Evolutionary conservation across 2,888 invertebrate genomes (phyloP).

Genomic region (Anticlea derivata): DNA sequence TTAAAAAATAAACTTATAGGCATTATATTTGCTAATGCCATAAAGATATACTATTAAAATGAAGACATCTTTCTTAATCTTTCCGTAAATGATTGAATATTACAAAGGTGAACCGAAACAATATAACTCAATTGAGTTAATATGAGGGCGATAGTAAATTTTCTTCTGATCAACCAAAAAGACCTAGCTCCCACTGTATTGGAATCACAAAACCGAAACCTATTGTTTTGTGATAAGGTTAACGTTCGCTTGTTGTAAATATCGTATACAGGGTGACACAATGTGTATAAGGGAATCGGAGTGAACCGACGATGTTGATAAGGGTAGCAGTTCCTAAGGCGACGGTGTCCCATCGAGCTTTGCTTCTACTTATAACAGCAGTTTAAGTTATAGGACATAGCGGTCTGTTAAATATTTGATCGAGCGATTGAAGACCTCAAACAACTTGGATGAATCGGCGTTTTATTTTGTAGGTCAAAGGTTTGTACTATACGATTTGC

Average conservation of each 20-base stretch:
- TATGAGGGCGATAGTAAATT: conserved; percentile 67
- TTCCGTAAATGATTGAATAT: conserved; percentile 65
- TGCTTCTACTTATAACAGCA: conserved; percentile 55
- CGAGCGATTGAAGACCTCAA: no score
- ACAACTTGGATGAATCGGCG: no score
- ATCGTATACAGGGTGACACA: conserved; percentile 52
- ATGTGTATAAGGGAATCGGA: conserved; percentile 66
- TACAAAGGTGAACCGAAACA: conserved; percentile 62
- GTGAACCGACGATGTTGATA: conserved; percentile 72
- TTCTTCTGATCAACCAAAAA: conserved; percentile 41
- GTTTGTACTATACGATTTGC: no score
- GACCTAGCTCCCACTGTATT: conserved; percentile 21
- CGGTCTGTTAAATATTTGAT: conserved; percentile 13
- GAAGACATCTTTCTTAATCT: no score
- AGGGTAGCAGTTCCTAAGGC: conserved; percentile 75
- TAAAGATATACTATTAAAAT: no score
- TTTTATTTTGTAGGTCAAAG: no score
- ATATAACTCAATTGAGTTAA: conserved; percentile 68
- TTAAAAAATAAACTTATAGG: no score
- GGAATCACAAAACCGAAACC: conserved; percentile 29
- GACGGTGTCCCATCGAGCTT: conserved; percentile 66
- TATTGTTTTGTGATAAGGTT: conserved; percentile 29
- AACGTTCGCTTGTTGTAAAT: conserved; percentile 35
- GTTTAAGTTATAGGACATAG: conserved; percentile 43
- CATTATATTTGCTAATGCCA: no score